Evolutionary conservation across 2,113 vertebrate genomes (phyloP).

Genomic region (Corapipo altera): DNA sequence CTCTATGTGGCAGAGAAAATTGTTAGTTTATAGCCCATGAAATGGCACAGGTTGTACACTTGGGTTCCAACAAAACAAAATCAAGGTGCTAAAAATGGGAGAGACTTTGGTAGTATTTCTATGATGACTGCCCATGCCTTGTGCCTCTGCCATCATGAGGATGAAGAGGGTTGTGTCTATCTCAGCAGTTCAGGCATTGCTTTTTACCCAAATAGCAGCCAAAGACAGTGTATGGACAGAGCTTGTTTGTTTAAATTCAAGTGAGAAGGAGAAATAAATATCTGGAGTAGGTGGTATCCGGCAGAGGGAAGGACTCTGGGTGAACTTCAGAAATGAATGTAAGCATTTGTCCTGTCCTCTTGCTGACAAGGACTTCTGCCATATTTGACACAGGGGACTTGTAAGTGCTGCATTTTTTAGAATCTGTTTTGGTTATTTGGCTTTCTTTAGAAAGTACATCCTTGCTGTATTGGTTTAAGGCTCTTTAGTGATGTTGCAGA

Average conservation of each 20-base stretch:
- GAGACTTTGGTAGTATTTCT: background rate
- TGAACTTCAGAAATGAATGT: background rate
- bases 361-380: background rate
- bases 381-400: background rate
- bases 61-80: background rate
- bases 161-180: background rate
- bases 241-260: background rate
- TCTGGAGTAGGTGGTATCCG: background rate
- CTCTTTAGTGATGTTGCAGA: background rate
- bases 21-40: background rate
- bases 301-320: background rate
- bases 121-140: background rate
- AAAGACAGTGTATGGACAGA: background rate
- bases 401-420: background rate
- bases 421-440: background rate
- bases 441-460: background rate
- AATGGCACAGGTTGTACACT: background rate
- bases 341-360: background rate
- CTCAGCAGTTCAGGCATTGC: background rate
- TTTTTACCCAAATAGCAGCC: background rate
- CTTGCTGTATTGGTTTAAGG: background rate
- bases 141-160: accelerated
- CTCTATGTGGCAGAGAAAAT: background rate
- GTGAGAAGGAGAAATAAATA: background rate
- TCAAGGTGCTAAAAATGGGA: background rate